Evolutionary conservation across 2,888 invertebrate species (phyloP), one percentile per base, ranked within the genome.

Genomic region (Abrostola tripartita): DNA sequence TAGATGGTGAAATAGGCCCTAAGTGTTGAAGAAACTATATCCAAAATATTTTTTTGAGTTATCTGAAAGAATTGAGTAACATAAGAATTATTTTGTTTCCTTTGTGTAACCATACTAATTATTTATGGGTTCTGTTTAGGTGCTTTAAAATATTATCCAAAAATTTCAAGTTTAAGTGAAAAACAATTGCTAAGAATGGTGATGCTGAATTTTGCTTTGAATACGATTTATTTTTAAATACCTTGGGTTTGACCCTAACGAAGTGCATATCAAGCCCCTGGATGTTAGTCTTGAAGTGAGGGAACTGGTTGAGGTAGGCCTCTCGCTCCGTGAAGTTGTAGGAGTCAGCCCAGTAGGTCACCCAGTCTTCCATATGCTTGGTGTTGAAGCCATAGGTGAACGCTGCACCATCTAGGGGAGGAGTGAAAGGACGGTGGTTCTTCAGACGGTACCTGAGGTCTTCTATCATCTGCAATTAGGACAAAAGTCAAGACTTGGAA

Each of bases 351-450:
- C 99, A 99, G 88, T 97, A 97, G 11, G 96, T 92, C 1, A 97
- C 84, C 75, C 98, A 94, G 52, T 93, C 91, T 49, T 95, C 89
- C 52, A 98, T 86, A 57, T 96, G 95, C 0, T 95, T 93, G 0
- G 96, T 92, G 84, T 97, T 97, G 85, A 98, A 96, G 2, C 99
- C 99, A 84, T 98, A 98, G 74, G 96, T 95, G 88, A 98, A 98
- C 0, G 94, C 96, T 0, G 95, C 92, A 37, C 95, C 96, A 88
- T 97, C 96, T 37, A 97, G 87, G 0, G 97, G 96, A 5, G 94
- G 92, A 0, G 95, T 86, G 37, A 88, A 79, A 1, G 75, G 59
- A 5, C 90, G 84, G 44, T 85, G 86, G 50, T 80, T 84, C 47
- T 82, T 83, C 0, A 93, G 78, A 5, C 92, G 88, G 0, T 70